Conservation (phyloP, 2,113 vertebrate genomes). For the Heterotis niloticus region DNA sequence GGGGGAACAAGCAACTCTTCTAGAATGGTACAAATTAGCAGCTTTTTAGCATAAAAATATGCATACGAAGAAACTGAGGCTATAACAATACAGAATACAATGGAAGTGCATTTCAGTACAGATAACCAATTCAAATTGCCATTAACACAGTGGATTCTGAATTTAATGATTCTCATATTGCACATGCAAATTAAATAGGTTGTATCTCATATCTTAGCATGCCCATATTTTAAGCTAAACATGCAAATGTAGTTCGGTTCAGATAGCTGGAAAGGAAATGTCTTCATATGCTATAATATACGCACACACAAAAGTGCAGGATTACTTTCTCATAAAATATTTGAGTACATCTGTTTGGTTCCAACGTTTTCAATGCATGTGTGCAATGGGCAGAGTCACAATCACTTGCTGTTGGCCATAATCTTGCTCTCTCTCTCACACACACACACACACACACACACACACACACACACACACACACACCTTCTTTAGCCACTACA, state of each 20-base stretch:
- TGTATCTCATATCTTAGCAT: too few species aligned
- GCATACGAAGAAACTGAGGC: not conserved
- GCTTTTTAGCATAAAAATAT: not conserved
- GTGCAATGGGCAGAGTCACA: not conserved
- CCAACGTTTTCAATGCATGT: too few species aligned
- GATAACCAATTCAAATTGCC: not conserved
- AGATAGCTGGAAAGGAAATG: too few species aligned
- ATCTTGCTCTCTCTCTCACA: not conserved
- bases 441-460: constrained; percentile 9
- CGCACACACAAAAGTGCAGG: too few species aligned
- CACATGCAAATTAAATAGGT: too few species aligned
- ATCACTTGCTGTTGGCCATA: not conserved
- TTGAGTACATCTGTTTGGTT: too few species aligned
- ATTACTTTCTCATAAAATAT: too few species aligned
- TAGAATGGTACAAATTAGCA: not conserved
- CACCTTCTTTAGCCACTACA: not conserved
- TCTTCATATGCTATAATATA: too few species aligned
- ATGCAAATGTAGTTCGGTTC: too few species aligned
- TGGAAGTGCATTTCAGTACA: not conserved
- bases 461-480: constrained; percentile 18
- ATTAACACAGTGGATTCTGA: not conserved
- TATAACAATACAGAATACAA: not conserved
- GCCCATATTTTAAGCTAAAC: too few species aligned
- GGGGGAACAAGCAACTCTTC: not conserved
- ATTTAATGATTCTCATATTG: too few species aligned